Evolutionary conservation across 2,888 invertebrate species (phyloP).

Genomic region (Drosophila affinis): DNA sequence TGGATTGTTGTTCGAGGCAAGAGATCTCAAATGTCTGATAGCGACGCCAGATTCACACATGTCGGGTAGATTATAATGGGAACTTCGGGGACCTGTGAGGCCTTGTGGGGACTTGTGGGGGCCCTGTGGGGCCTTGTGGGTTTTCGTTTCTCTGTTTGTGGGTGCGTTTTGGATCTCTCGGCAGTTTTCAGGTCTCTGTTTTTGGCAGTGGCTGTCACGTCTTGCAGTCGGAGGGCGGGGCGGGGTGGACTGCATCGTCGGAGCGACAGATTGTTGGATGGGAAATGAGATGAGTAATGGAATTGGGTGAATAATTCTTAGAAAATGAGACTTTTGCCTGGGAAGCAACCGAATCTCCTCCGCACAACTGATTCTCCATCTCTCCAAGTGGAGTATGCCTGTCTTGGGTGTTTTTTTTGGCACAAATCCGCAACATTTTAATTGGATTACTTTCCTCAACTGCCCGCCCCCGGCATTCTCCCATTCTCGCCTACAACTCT

Average conservation of each 20-base stretch:
- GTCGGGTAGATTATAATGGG: slow-evolving; percentile 76
- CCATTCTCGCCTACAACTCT: slow-evolving; percentile 53
- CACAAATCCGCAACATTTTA: slow-evolving; percentile 65
- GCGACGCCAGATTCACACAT: slow-evolving; percentile 71
- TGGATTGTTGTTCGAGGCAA: slow-evolving; percentile 30
- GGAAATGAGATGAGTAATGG: slow-evolving; percentile 49
- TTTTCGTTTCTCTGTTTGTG: slow-evolving; percentile 16
- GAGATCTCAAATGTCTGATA: slow-evolving; percentile 65
- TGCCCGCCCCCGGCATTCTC: slow-evolving; percentile 35
- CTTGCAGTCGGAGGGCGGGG: slow-evolving; percentile 26
- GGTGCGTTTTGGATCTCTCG: slow-evolving; percentile 44
- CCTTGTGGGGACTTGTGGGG: slow-evolving; percentile 23
- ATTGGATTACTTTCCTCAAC: slow-evolving; percentile 74
- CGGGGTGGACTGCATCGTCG: slow-evolving; percentile 26
- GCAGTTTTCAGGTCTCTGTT: slow-evolving; percentile 55
- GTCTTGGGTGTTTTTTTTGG: slow-evolving; percentile 39
- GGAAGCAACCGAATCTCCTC: not conserved
- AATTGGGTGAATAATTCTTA: slow-evolving; percentile 45
- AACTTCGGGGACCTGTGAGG: slow-evolving; percentile 55
- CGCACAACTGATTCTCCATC: slow-evolving; percentile 1
- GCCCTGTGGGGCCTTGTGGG: slow-evolving; percentile 48
- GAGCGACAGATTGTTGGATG: slow-evolving; percentile 30
- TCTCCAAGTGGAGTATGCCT: slow-evolving; percentile 36
- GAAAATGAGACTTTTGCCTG: slow-evolving; percentile 43
- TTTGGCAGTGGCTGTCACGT: slow-evolving; percentile 70